phyloP scores from a whole-genome alignment of 2,113 vertebrate species.

The Centropus bengalensis region DNA sequence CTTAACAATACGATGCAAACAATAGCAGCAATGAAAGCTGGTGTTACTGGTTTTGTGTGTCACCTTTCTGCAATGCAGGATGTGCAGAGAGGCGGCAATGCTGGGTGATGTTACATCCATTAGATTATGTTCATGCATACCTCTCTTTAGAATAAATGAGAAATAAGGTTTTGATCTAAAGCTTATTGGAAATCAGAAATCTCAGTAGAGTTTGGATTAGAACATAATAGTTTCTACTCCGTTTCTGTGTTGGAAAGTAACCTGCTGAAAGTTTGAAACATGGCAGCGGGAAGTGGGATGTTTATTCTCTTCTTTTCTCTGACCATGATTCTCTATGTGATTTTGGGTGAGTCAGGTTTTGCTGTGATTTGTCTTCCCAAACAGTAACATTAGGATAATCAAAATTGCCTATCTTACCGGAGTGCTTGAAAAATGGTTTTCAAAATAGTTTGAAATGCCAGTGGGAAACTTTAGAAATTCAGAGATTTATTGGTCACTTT shows the following conservation, averaged over 20 bases:
- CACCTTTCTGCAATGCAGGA: accelerated
- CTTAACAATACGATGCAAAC: not conserved
- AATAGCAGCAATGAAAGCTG: not conserved
- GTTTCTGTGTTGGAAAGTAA: not conserved
- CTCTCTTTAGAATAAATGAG: not conserved
- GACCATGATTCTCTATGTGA: not conserved
- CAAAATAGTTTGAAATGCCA: not conserved
- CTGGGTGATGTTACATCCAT: not conserved
- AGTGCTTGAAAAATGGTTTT: not conserved
- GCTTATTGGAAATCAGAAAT: not conserved
- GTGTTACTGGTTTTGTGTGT: not conserved
- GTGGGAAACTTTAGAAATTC: not conserved
- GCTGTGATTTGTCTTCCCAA: not conserved
- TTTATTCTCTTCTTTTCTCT: not conserved
- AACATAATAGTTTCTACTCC: not conserved
- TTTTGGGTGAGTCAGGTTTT: not conserved
- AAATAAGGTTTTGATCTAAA: not conserved
- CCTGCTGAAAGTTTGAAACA: not conserved
- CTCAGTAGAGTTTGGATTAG: not conserved
- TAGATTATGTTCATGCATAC: not conserved
- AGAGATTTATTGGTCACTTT: not conserved
- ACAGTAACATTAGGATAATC: not conserved
- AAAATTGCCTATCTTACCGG: not conserved
- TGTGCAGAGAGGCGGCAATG: not conserved
- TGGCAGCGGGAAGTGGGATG: not conserved